A percentile compares a stretch with the other conserved stretches of the same genome.
These are phyloP conservation scores for Drosophila ohnishii DNA, from an alignment of 1,140 invertebrate genomes.

Conservation along the genomic window DNA sequence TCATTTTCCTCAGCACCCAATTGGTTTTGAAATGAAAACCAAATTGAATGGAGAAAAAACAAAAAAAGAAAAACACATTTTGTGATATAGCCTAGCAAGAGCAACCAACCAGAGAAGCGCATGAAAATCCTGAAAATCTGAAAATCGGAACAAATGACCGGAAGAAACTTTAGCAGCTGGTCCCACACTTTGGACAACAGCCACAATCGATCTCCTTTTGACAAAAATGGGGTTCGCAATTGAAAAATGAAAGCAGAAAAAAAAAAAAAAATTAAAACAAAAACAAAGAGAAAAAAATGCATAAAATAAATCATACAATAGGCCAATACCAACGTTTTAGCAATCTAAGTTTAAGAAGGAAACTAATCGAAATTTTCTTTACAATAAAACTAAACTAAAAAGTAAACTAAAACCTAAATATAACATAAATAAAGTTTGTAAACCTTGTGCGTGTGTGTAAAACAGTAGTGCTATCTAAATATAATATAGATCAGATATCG, in stretches of 20 bases:
- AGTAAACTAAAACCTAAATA: constrained; percentile 24
- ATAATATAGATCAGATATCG: constrained; percentile 51
- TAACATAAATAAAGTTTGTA: constrained; percentile 43
- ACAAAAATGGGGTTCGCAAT: constrained; percentile 33
- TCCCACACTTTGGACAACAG: constrained; percentile 17
- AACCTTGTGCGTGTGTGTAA: constrained; percentile 61
- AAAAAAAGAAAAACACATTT: constrained; percentile 39
- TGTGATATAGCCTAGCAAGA: constrained; percentile 56
- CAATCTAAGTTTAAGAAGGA: constrained; percentile 59
- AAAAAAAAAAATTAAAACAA: not conserved
- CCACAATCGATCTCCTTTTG: constrained; percentile 25
- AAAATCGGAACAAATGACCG: constrained; percentile 8
- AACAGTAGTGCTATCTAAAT: constrained; percentile 47
- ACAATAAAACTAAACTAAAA: constrained; percentile 36
- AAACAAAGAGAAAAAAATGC: constrained; percentile 29
- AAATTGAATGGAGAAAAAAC: constrained; percentile 1
- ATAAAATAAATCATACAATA: constrained; percentile 67
- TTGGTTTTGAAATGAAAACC: not conserved
- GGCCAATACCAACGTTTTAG: constrained; percentile 75
- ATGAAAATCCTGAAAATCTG: constrained; percentile 28
- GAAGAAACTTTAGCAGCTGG: constrained; percentile 12
- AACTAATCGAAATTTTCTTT: constrained; percentile 60
- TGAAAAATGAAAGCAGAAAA: constrained; percentile 14
- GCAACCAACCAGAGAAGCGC: constrained; percentile 17
- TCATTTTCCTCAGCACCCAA: not conserved